Conservation (phyloP, 2,113 vertebrate species). For the Sceloporus undulatus region DNA sequence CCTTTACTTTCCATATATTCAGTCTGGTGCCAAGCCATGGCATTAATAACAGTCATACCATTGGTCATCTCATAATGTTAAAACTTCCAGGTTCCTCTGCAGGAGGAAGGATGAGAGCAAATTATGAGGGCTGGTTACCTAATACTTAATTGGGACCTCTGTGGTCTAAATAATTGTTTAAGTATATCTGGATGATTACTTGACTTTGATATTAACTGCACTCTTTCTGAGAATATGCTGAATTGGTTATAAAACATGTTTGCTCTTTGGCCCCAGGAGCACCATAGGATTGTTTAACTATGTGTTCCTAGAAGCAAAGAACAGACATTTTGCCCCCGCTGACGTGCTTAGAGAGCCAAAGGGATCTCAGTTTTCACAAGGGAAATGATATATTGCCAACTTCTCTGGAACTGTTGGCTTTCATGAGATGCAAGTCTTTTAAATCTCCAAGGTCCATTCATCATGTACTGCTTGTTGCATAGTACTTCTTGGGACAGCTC, state of each 20-base stretch:
- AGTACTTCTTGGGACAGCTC: constrained; percentile 53
- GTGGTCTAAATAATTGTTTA: background rate
- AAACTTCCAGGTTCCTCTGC: background rate
- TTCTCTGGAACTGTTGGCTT: constrained; percentile 26
- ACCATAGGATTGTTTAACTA: constrained; percentile 59
- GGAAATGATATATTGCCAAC: constrained; percentile 32
- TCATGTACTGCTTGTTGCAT: constrained; percentile 36
- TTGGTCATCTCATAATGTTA: background rate
- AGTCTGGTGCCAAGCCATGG: background rate
- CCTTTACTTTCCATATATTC: no score
- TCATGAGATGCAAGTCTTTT: constrained; percentile 37
- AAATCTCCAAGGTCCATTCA: constrained; percentile 44
- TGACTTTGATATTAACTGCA: background rate
- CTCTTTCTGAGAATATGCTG: constrained; percentile 13
- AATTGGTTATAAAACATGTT: constrained; percentile 36
- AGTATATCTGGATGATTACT: background rate
- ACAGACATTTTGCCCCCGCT: constrained; percentile 31
- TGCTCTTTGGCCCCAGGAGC: constrained; percentile 19
- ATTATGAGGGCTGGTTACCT: background rate
- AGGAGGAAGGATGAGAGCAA: background rate
- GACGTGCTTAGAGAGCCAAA: constrained; percentile 43
- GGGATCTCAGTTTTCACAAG: constrained; percentile 53
- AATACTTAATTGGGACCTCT: background rate
- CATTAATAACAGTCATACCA: background rate
- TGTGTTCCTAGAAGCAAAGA: constrained; percentile 68